A percentile compares a stretch with the other conserved stretches of the same genome.
These are phyloP conservation scores for Ptilonorhynchus violaceus DNA, from an alignment of 2,113 vertebrate genomes.

Conservation along the genomic window DNA sequence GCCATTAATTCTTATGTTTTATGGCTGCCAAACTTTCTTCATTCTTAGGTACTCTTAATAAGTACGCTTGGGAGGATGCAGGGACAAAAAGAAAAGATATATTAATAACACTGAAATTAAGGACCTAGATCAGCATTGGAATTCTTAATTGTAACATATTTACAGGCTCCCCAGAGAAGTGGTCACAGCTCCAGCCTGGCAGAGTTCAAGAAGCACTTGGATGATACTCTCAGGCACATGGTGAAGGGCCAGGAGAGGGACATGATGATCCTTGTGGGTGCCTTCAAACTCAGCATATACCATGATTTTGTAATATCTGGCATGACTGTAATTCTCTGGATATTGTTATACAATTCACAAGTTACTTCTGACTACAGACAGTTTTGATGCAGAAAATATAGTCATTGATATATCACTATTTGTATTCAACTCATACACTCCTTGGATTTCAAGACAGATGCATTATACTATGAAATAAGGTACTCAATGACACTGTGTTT, in stretches of 20 bases:
- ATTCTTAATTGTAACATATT: not conserved
- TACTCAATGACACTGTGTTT: not conserved
- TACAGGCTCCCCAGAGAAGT: not conserved
- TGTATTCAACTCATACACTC: fast-evolving
- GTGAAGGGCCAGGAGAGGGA: not conserved
- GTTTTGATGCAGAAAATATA: not conserved
- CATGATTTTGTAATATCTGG: not conserved
- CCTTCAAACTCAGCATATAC: not conserved
- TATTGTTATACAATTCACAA: not conserved
- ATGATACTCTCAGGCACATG: not conserved
- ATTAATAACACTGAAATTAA: not conserved
- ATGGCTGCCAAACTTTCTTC: not conserved
- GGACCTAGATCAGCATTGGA: not conserved
- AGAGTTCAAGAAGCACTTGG: not conserved
- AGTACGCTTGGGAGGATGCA: not conserved
- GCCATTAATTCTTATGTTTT: not conserved
- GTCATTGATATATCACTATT: not conserved
- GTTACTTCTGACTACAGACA: not conserved
- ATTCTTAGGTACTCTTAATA: not conserved
- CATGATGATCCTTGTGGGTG: not conserved
- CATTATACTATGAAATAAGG: not conserved
- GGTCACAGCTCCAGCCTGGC: not conserved
- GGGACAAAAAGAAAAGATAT: not conserved
- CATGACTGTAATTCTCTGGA: not conserved
- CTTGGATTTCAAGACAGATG: not conserved